Base-by-base conservation (phyloP, 2,888 invertebrate genomes). In the Andrena dorsata region DNA sequence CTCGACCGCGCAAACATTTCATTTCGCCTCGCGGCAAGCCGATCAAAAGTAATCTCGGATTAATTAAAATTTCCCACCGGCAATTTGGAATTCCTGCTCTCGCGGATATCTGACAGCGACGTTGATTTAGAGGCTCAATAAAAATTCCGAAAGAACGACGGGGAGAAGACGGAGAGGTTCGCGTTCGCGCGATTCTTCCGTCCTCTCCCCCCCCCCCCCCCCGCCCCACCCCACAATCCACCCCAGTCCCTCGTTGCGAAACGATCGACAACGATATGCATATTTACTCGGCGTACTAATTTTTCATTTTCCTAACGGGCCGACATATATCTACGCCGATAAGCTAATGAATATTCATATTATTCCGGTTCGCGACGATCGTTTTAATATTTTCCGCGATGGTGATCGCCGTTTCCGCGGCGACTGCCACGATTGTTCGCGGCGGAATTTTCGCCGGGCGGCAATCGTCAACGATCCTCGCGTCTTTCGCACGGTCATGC, bases 311-410 rank as follows among this genome's bases (percentile, higher is more conserved):
- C 53, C 32, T 61, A 35, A 28, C 51, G 26, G 26, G 41, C 20
- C 63, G 32, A 68, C 70, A 74, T 79, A 70, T 74, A 70, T 74
- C 74, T 61, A 23, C 65, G 32, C 47, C 41, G 64, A 69, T 70
- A 65, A 49, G 65, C 53, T 28, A 47, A 74, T 81, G 80, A 81
- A 81, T 81, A 79, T 81, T 79, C 81, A 81, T 76, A 66, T 56
- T 13, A 49, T n/a, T n/a, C 58, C 20, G 30, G 56, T 47, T 56
- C 23, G 28, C 49, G 30, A 23, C 20, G 26, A n/a, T 49, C 30
- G 51, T 26, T 66, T 72, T 78, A 60, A 81, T 73, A 81, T 81
- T 73, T 47, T 56, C 47, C 8, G 16, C 13, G 49, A 13, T n/a
- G 16, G 3, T 7, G 63, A 56, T 58, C 23, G 26, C 5, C 16